phyloP scores from a whole-genome alignment of 1,140 invertebrate species.

The Plectrocnemia conspersa region DNA sequence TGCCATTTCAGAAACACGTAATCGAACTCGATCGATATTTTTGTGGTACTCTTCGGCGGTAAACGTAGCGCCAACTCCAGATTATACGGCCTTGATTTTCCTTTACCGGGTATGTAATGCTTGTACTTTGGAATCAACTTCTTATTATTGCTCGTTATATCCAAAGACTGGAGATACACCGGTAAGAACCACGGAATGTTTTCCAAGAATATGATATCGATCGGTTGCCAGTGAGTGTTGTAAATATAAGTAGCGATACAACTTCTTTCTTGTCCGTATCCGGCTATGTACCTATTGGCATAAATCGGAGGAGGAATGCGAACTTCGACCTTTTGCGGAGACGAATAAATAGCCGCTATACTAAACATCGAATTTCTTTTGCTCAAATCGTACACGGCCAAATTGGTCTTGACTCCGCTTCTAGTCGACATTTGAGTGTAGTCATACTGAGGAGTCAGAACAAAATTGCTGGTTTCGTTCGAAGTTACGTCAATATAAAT shows the following conservation, averaged over 20 bases:
- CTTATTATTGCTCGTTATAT: constrained; percentile 57
- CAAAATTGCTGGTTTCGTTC: constrained; percentile 55
- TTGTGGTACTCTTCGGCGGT: constrained; percentile 73
- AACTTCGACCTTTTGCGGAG: constrained; percentile 43
- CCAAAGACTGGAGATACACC: constrained; percentile 85
- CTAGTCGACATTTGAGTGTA: constrained; percentile 55
- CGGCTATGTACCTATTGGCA: constrained; percentile 77
- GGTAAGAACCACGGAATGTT: constrained; percentile 93
- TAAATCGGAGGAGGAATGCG: constrained; percentile 62
- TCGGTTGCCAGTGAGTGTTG: constrained; percentile 67
- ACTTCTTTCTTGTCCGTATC: constrained; percentile 82
- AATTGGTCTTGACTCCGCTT: constrained; percentile 60
- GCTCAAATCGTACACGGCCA: constrained; percentile 66
- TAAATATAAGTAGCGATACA: constrained; percentile 76
- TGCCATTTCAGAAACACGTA: constrained; percentile 96
- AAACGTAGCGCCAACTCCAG: constrained; percentile 82
- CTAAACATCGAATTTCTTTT: constrained; percentile 59
- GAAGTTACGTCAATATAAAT: constrained; percentile 79
- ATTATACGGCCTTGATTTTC: constrained; percentile 78
- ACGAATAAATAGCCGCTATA: constrained; percentile 55
- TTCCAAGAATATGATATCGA: constrained; percentile 69
- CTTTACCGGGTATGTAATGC: constrained; percentile 63
- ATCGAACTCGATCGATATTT: constrained; percentile 86
- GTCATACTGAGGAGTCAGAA: constrained; percentile 55
- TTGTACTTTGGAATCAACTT: constrained; percentile 19